A percentile compares a stretch with the other conserved stretches of the same genome.
These are phyloP conservation scores for Baryphthengus martii DNA, from an alignment of 2,113 vertebrate species.

Conservation along the genomic window DNA sequence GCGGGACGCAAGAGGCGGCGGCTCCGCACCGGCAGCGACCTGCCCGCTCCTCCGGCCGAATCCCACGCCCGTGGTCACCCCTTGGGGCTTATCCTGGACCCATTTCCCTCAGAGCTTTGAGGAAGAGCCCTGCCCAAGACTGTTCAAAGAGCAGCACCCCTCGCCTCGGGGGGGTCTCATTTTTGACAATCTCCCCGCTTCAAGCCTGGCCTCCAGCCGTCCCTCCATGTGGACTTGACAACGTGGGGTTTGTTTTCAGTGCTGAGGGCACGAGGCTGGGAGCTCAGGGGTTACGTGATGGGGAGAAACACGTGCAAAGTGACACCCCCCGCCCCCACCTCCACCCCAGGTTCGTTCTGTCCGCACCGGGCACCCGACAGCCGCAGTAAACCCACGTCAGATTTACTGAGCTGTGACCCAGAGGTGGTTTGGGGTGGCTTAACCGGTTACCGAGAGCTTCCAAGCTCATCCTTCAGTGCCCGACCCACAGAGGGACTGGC, in stretches of 20 bases:
- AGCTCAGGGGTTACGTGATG: background rate
- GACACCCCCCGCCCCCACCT: rapidly evolving
- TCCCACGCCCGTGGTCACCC: rapidly evolving
- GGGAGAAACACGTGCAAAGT: background rate
- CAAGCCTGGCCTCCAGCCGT: rapidly evolving
- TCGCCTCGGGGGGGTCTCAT: rapidly evolving
- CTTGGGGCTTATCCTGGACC: rapidly evolving
- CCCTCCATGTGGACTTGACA: background rate
- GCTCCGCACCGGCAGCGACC: background rate
- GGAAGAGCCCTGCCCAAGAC: background rate
- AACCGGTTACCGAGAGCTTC: background rate
- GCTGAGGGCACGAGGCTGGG: background rate
- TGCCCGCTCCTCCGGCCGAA: background rate
- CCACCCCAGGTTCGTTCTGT: background rate
- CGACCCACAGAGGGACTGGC: background rate
- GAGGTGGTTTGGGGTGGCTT: background rate
- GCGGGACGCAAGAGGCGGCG: rapidly evolving
- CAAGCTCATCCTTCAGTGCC: background rate
- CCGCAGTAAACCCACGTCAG: rapidly evolving
- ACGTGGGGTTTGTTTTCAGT: rapidly evolving
- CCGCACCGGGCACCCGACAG: background rate
- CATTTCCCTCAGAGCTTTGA: rapidly evolving
- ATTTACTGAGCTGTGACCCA: background rate
- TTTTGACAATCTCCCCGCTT: rapidly evolving
- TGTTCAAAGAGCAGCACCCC: background rate